Evolutionary conservation across 2,888 invertebrate genomes (phyloP), one percentile per base, ranked within the genome.

Genomic region (Dyspetes luteomarginatus): DNA sequence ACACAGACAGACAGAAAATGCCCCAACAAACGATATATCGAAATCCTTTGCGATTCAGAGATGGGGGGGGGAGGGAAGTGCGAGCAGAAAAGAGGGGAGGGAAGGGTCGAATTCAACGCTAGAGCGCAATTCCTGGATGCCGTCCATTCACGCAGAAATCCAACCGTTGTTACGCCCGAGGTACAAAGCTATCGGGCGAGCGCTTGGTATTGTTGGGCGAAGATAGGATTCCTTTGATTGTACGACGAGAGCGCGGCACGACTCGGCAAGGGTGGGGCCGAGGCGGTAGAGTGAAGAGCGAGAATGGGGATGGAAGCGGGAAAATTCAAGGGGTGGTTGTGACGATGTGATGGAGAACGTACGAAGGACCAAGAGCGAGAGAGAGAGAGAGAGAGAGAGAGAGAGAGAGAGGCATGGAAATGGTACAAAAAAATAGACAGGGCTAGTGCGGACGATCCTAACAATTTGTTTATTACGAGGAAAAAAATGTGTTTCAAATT

Each of bases 171-270:
- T 86, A 85, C 83, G 80, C 68, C 58, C 56, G 72, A 78, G 81
- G 84, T 76, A 86, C 85, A 86, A 88, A 89, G 87, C 85, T 87
- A 88, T 88, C 86, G 84, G 82, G 73, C 81, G 72, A 75, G 73
- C 79, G 82, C 82, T 55, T 79, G 84, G 85, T 86, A 89, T 88
- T 88, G 88, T 88, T 84, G 87, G 87, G 79, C 85, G 81, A 88
- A 88, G 88, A 89, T 87, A 87, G 86, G 86, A 88, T 89, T 87
- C 86, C 87, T 88, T 88, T 87, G 88, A 89, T 87, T 89, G 89
- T 86, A 82, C 82, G 75, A 48, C 43, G 67, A 45, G 19, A 24
- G 22, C 5, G 19, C 22, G 50, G 50, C n/a, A 4, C 0, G 22
- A 7, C 19, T 50, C 4, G 5, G 22, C 22, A 9, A 50, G 50